Conservation (phyloP, 2,797 vertebrate species). For the Halcyon badia region DNA sequence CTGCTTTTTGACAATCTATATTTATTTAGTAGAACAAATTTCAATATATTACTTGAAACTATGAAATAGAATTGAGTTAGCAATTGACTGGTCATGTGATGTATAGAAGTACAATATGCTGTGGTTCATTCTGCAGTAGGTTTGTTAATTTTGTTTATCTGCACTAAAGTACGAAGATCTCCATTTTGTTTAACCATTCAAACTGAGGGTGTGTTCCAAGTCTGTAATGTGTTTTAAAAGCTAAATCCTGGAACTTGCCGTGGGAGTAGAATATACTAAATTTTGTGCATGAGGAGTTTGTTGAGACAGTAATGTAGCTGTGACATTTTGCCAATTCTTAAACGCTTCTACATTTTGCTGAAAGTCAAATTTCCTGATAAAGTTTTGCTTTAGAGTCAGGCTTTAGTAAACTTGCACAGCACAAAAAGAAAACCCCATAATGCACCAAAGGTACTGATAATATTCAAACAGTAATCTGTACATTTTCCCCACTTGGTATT, state of each 20-base stretch:
- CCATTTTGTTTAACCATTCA: constrained; percentile 76
- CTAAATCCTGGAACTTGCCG: constrained; percentile 78
- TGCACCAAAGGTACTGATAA: constrained; percentile 74
- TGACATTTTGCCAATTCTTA: constrained; percentile 80
- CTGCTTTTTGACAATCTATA: constrained; percentile 96
- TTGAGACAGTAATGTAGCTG: constrained; percentile 78
- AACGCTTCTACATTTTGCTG: constrained; percentile 74
- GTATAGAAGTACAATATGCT: constrained; percentile 76
- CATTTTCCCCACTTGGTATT: constrained; percentile 19
- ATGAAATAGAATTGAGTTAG: constrained; percentile 77
- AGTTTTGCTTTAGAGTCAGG: constrained; percentile 66
- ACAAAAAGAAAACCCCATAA: constrained; percentile 13
- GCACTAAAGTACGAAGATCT: constrained; percentile 77
- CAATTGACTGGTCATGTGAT: constrained; percentile 73
- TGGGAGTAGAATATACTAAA: constrained; percentile 76
- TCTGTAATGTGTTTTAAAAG: constrained; percentile 69
- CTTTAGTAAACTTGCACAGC: constrained; percentile 75
- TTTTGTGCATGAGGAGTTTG: constrained; percentile 80
- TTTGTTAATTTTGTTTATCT: constrained; percentile 79
- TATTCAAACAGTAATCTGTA: constrained; percentile 42
- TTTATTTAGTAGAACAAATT: constrained; percentile 84
- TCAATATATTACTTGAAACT: constrained; percentile 84
- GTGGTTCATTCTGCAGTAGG: constrained; percentile 78
- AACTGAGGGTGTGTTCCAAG: constrained; percentile 68
- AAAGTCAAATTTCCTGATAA: constrained; percentile 68